These are phyloP conservation scores for Chionodraco myersi DNA, from an alignment of 2,113 vertebrate species.

Conservation along the genomic window DNA sequence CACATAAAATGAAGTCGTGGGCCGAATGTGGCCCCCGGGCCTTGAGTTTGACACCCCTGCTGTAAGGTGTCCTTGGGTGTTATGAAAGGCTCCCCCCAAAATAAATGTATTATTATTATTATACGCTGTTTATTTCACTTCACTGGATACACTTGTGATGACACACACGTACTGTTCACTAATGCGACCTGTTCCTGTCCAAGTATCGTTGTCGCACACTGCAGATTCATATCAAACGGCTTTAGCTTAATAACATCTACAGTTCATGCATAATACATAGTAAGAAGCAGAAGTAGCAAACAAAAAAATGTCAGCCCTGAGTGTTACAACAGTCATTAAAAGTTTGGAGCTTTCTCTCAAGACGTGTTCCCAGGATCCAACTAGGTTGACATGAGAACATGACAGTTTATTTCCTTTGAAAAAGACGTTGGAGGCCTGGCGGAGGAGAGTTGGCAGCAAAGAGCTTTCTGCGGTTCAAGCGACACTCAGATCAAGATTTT, in stretches of 20 bases:
- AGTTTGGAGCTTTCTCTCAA: constrained; percentile 48
- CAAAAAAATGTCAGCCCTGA: constrained; percentile 21
- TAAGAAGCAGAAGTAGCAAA: constrained; percentile 18
- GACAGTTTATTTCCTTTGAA: constrained; percentile 4
- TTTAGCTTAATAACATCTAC: constrained; percentile 34
- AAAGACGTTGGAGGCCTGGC: constrained; percentile 15
- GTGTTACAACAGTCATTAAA: constrained; percentile 62
- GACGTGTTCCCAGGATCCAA: constrained; percentile 37
- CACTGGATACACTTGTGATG: not conserved
- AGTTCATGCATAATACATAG: constrained; percentile 31
- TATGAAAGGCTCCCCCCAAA: too few relatives aligned
- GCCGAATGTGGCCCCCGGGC: too few relatives aligned
- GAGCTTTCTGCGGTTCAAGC: constrained; percentile 68
- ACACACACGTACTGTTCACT: not conserved
- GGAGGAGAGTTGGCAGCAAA: constrained; percentile 40
- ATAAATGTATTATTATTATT: too few relatives aligned
- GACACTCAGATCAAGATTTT: constrained; percentile 62
- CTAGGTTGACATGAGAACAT: constrained; percentile 57
- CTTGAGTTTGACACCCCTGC: too few relatives aligned
- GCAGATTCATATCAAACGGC: constrained; percentile 19
- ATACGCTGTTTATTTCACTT: not conserved
- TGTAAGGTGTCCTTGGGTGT: too few relatives aligned
- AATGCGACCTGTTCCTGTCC: constrained; percentile 3
- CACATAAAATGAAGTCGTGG: too few relatives aligned
- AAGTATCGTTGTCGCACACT: not conserved